Evolutionary conservation across 2,113 vertebrate genomes (phyloP).

Genomic region (Rissa tridactyla): DNA sequence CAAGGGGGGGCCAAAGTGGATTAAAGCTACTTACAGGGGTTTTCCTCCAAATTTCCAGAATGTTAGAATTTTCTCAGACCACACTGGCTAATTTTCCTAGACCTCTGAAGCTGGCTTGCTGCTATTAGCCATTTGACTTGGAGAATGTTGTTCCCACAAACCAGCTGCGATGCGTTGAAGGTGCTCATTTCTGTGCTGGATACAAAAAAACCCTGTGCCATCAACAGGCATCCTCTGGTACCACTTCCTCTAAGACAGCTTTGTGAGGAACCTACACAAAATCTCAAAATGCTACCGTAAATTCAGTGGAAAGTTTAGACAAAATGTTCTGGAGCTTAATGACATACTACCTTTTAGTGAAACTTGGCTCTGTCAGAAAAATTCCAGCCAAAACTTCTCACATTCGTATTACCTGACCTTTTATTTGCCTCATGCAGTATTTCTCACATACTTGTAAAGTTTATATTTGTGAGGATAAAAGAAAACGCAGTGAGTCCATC

Average conservation of each 20-base stretch:
- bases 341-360: not conserved
- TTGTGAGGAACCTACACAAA: not conserved
- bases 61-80: not conserved
- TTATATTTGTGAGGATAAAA: not conserved
- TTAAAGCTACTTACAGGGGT: not conserved
- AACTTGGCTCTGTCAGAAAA: not conserved
- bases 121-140: not conserved
- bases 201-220: rapidly evolving
- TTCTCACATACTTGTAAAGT: not conserved
- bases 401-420: not conserved
- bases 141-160: not conserved
- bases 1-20: rapidly evolving
- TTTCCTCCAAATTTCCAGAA: not conserved
- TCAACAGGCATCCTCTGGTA: rapidly evolving
- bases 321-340: not conserved
- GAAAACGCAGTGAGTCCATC: not conserved
- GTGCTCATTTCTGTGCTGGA: not conserved
- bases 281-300: not conserved
- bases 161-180: not conserved
- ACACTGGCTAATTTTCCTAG: not conserved
- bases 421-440: not conserved
- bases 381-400: not conserved
- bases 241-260: not conserved
- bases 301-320: not conserved
- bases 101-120: not conserved